Base-by-base conservation (phyloP, 1,140 invertebrate species). In the Argopecten irradians region DNA sequence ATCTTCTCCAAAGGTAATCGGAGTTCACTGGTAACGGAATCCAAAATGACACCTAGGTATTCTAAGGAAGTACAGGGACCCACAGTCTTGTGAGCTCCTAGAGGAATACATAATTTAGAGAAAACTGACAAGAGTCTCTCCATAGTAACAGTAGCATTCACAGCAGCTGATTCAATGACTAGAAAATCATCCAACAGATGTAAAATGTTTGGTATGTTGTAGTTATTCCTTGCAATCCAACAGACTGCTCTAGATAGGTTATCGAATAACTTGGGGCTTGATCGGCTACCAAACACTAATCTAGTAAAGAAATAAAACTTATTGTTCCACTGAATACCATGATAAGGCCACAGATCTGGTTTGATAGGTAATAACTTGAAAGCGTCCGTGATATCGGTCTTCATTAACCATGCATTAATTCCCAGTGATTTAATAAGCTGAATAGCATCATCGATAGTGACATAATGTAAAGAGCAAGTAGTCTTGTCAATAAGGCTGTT, bases 401-500 rank as follows among this genome's bases (percentile, higher is more conserved):
- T n/a, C n/a, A n/a, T n/a, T n/a, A 87, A 71, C 83, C 55, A 86
- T 28, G 34, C 34, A n/a, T n/a, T 33, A 1, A 22, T 16, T 2
- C 85, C 55, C 19, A 19, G 13, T 19, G 32, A 35, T 32, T 85
- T 85, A 82, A 89, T 86, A 13, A 84, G 32, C 9, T 41, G 19
- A 22, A 28, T 71, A 32, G 82, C 82, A 83, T 87, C 19, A 3
- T 87, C 55, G 9, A 87, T 55, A 34, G 34, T 88, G 22, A 88
- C 85, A 71, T 87, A 88, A 2, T 39, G 33, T 34, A 88, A 41
- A 36, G 86, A 82, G 82, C 35, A 89, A 82, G 46, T 71, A 9
- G 89, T 82, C 43, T 88, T 90, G 33, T 71, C 28, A 11, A 88
- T 88, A 55, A 88, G 34, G 34, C 28, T n/a, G 46, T 89, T 91